Evolutionary conservation across 1,140 invertebrate genomes (phyloP), one percentile per base, ranked within the genome.

Genomic region (Antheraea mylitta): DNA sequence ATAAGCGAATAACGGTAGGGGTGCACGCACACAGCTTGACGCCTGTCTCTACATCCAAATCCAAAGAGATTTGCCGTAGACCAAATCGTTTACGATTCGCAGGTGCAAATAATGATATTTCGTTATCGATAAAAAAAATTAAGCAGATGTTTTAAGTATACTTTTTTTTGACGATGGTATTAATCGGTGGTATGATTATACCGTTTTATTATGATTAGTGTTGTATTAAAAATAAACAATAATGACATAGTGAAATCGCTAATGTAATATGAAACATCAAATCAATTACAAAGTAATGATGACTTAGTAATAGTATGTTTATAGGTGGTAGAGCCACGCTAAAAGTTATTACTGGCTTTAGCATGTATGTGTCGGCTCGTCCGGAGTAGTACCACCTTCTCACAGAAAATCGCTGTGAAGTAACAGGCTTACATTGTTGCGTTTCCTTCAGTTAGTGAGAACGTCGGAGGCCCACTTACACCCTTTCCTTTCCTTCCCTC

Each of bases 41-140:
- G 80, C 76, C 84, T 75, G 67, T 69, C 67, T 78, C 72, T 65
- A 76, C 72, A 78, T 75, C 73, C 68, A 53, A 53, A 53, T 53
- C 45, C 4, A 53, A 71, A 77, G 74, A 79, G 84, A 73, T 69
- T 75, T 60, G 74, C 74, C 70, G 37, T 74, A 75, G 62, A 73
- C 64, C 67, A 81, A 87, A 89, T 87, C 86, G 81, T 85, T 90
- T 84, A 86, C 65, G 77, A 84, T 82, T 86, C 71, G 83, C 87
- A 90, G 87, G 85, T 90, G 87, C 85, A 86, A 90, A 86, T 85
- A 85, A 83, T 78, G 67, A 79, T 78, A 74, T 77, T 79, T 76
- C 63, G 76, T 77, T 63, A 69, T 61, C 67, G 42, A 77, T 70
- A 77, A 79, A 80, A 81, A 82, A 45, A 68, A n/a, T n/a, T 3